These are phyloP conservation scores for Papilio glaucus DNA, from an alignment of 1,140 invertebrate genomes.

Conservation along the genomic window DNA sequence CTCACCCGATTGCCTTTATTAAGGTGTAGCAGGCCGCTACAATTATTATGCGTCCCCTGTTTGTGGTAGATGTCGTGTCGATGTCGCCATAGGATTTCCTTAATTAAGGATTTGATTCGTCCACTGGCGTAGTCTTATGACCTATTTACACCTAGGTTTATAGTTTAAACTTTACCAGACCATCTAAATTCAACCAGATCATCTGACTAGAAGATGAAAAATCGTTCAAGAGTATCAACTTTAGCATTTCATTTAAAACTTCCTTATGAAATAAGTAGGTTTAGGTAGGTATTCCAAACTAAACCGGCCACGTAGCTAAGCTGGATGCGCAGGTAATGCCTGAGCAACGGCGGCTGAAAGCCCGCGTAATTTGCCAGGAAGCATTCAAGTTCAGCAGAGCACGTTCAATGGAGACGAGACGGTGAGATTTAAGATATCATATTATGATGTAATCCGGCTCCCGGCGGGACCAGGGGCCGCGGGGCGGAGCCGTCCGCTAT, in stretches of 20 bases:
- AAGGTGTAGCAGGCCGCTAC: slow-evolving; percentile 82
- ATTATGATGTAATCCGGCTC: slow-evolving; percentile 76
- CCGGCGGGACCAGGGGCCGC: slow-evolving; percentile 47
- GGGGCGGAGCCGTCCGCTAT: slow-evolving; percentile 57
- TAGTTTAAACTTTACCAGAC: too few species aligned
- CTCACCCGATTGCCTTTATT: slow-evolving; percentile 80
- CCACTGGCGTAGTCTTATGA: slow-evolving; percentile 57
- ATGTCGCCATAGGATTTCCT: slow-evolving; percentile 70
- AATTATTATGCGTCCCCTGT: slow-evolving; percentile 82
- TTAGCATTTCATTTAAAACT: background rate
- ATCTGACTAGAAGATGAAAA: too few species aligned
- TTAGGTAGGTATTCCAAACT: background rate
- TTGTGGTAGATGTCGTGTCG: slow-evolving; percentile 77
- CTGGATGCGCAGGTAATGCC: slow-evolving; percentile 43
- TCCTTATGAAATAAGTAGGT: background rate
- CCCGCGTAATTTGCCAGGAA: slow-evolving; percentile 71
- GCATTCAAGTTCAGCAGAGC: slow-evolving; percentile 73
- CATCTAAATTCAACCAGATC: too few species aligned
- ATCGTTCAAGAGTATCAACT: too few species aligned
- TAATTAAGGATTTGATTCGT: slow-evolving; percentile 80
- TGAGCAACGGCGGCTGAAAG: slow-evolving; percentile 65
- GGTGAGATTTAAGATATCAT: slow-evolving; percentile 77
- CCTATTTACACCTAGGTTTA: background rate
- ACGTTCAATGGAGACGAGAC: slow-evolving; percentile 56
- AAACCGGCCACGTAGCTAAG: slow-evolving; percentile 27